A percentile compares a stretch with the other conserved stretches of the same genome.
Evolutionary conservation across 2,888 invertebrate genomes (phyloP).

Genomic region (Dasysyrphus tricinctus): DNA sequence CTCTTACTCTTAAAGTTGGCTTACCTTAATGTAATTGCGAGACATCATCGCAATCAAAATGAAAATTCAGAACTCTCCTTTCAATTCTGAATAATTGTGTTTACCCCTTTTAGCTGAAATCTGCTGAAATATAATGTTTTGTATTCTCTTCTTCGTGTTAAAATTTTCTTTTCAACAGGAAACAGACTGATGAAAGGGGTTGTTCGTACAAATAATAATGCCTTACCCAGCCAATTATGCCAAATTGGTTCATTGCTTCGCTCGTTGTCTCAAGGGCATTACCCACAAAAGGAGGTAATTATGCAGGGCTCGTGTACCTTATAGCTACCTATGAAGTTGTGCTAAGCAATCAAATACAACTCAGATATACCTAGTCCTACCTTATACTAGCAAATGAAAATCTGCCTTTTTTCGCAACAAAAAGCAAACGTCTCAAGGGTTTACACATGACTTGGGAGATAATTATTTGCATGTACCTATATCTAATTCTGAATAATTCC

Average conservation of each 20-base stretch:
- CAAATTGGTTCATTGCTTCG: slow-evolving; percentile 35
- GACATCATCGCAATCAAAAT: slow-evolving; percentile 13
- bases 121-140: slow-evolving; percentile 8
- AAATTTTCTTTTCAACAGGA: slow-evolving; percentile 36
- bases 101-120: neutral
- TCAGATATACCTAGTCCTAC: neutral
- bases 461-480: slow-evolving; percentile 53
- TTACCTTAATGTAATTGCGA: neutral
- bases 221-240: slow-evolving; percentile 35
- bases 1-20: neutral
- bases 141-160: neutral
- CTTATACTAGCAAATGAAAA: neutral
- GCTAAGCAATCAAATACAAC: slow-evolving; percentile 11
- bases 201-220: slow-evolving; percentile 8
- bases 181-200: slow-evolving; percentile 26
- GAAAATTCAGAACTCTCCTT: neutral
- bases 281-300: slow-evolving; percentile 39
- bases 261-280: slow-evolving; percentile 44
- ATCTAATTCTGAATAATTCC: slow-evolving; percentile 45
- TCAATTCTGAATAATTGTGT: neutral
- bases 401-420: slow-evolving; percentile 15
- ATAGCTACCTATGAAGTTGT: neutral
- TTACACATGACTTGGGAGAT: slow-evolving; percentile 40
- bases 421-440: slow-evolving; percentile 41
- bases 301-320: slow-evolving; percentile 20